Percentiles rank a stretch among this genome's conserved stretches.
These are phyloP conservation scores for Eidolon helvum DNA, from an alignment of 2,113 vertebrate genomes.

Conservation along the genomic window DNA sequence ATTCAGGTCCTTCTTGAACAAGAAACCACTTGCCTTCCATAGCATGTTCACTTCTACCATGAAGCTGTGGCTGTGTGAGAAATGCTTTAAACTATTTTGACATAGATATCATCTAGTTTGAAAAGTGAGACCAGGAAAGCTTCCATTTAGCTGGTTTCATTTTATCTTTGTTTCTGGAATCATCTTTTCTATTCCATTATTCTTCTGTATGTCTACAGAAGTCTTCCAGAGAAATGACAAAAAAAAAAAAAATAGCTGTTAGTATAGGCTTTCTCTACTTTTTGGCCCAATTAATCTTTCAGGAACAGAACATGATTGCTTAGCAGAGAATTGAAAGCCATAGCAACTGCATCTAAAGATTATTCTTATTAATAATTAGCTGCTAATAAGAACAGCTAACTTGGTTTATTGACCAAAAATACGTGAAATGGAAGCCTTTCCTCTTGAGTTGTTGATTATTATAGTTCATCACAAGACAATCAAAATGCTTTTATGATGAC, in stretches of 20 bases:
- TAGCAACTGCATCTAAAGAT: slow-evolving; percentile 87
- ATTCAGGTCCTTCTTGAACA: slow-evolving; percentile 95
- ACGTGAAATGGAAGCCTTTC: slow-evolving; percentile 89
- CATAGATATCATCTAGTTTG: slow-evolving; percentile 89
- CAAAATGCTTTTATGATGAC: slow-evolving; percentile 87
- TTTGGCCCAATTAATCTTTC: slow-evolving; percentile 90
- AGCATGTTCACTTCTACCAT: slow-evolving; percentile 90
- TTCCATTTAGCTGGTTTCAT: slow-evolving; percentile 87
- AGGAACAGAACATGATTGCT: slow-evolving; percentile 90
- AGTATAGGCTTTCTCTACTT: slow-evolving; percentile 88
- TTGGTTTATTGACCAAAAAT: slow-evolving; percentile 90
- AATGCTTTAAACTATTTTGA: slow-evolving; percentile 88
- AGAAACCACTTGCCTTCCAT: slow-evolving; percentile 91
- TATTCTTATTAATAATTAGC: no score
- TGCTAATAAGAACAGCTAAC: slow-evolving; percentile 89
- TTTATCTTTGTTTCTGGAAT: slow-evolving; percentile 92
- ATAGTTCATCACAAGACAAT: slow-evolving; percentile 93
- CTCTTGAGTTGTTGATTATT: slow-evolving; percentile 95
- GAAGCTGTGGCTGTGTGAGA: slow-evolving; percentile 91
- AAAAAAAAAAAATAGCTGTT: slow-evolving; percentile 83
- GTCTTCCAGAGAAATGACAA: slow-evolving; percentile 91
- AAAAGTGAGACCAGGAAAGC: slow-evolving; percentile 90
- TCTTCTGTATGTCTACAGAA: slow-evolving; percentile 92
- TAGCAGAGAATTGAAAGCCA: slow-evolving; percentile 89
- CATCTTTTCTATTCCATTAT: slow-evolving; percentile 92